Percentiles rank a stretch among this genome's conserved stretches.
Evolutionary conservation across 2,888 invertebrate genomes (phyloP).

Genomic region (Tenthredo amoena): DNA sequence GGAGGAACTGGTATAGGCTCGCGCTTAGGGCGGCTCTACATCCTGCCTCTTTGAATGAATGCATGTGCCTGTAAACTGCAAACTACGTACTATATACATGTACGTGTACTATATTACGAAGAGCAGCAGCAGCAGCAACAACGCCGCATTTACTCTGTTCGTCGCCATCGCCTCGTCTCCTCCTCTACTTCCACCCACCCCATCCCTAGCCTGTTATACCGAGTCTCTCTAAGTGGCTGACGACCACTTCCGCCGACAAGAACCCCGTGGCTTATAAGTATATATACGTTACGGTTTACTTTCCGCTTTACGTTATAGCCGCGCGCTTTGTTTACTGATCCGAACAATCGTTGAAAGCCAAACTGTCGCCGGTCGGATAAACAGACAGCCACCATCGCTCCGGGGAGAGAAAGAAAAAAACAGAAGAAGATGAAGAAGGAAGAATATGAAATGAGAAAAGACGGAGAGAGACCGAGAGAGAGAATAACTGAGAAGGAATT

Average conservation of each 20-base stretch:
- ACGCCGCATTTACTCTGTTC: background rate
- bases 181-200: background rate
- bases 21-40: constrained; percentile 31
- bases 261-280: constrained; percentile 58
- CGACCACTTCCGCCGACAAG: constrained; percentile 65
- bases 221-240: constrained; percentile 62
- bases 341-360: constrained; percentile 32
- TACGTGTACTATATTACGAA: background rate
- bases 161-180: background rate
- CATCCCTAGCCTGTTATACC: constrained; percentile 50
- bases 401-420: background rate
- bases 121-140: background rate
- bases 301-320: constrained; percentile 30
- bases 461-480: background rate
- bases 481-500: constrained; percentile 29
- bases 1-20: background rate
- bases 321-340: constrained; percentile 33
- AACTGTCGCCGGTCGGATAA: constrained; percentile 19
- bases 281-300: constrained; percentile 61
- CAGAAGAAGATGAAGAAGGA: background rate
- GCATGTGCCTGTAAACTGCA: constrained; percentile 2
- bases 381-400: background rate
- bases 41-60: constrained; percentile 34
- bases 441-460: background rate
- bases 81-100: background rate